A percentile compares a stretch with the other conserved stretches of the same genome.
Evolutionary conservation across 2,797 vertebrate species (phyloP).

Genomic region (Muscicapa striata): DNA sequence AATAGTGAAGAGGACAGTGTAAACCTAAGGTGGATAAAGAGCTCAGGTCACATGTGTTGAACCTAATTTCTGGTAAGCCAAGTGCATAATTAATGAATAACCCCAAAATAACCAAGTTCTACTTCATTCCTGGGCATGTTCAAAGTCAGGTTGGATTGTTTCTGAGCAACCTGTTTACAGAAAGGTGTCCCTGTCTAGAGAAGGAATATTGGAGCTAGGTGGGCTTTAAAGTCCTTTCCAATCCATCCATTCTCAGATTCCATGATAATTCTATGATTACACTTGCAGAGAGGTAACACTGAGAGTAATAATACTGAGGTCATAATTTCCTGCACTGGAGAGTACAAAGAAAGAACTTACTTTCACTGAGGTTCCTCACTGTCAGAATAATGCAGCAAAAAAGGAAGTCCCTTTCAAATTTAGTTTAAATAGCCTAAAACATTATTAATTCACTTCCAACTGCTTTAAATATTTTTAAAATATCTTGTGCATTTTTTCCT

Average conservation of each 20-base stretch:
- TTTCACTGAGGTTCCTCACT: neutral
- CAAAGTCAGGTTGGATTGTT: no score
- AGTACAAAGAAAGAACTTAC: neutral
- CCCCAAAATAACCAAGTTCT: neutral
- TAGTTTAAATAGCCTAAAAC: neutral
- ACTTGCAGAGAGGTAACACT: neutral
- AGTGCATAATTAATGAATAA: neutral
- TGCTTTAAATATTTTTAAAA: neutral
- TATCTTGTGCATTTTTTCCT: neutral
- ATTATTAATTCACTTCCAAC: neutral
- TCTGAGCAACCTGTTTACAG: neutral
- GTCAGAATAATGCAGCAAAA: neutral
- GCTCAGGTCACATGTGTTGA: accelerated
- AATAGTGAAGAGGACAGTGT: neutral
- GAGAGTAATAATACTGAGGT: neutral
- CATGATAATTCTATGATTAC: accelerated
- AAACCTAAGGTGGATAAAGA: neutral
- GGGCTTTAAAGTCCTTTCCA: neutral
- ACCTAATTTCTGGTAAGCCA: neutral
- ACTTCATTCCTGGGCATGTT: accelerated
- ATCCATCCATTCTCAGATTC: neutral
- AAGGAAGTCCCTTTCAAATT: neutral
- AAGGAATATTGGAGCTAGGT: neutral
- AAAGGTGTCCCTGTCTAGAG: neutral
- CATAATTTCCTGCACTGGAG: neutral